Evolutionary conservation across 2,113 vertebrate species (phyloP).

Genomic region (Leptobrachium ailaonicum): DNA sequence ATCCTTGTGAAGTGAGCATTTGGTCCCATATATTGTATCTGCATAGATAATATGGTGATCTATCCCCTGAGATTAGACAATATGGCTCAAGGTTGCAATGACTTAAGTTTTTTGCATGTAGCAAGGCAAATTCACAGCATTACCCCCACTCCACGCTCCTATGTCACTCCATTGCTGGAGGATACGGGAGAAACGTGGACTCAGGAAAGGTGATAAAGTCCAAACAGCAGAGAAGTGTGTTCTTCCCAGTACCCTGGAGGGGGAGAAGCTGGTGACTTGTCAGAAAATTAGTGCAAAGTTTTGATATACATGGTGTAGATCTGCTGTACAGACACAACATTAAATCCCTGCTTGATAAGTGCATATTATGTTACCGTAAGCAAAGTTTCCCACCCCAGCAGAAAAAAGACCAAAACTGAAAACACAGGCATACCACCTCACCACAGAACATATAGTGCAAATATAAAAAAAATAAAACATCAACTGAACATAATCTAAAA

Average conservation of each 20-base stretch:
- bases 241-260: not conserved
- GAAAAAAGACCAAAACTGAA: not conserved
- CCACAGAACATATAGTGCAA: conserved; percentile 33
- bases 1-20: not conserved
- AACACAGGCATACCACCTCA: not conserved
- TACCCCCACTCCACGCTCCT: not conserved
- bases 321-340: not conserved
- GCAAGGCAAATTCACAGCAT: conserved; percentile 19
- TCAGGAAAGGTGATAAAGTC: not conserved
- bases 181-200: not conserved
- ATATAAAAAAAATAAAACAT: conserved; percentile 18
- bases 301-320: not conserved
- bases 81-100: conserved; percentile 32
- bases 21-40: conserved; percentile 11
- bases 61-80: conserved; percentile 28
- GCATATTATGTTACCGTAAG: not conserved
- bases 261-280: conserved; percentile 3
- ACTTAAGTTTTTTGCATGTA: not conserved
- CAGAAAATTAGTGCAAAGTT: conserved; percentile 33
- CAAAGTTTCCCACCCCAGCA: not conserved
- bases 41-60: conserved; percentile 15
- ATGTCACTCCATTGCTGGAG: not conserved
- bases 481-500: not conserved
- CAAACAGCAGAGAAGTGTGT: not conserved
- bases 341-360: too few relatives aligned